phyloP scores from a whole-genome alignment of 2,113 vertebrate species.

The Catharus minimus region DNA sequence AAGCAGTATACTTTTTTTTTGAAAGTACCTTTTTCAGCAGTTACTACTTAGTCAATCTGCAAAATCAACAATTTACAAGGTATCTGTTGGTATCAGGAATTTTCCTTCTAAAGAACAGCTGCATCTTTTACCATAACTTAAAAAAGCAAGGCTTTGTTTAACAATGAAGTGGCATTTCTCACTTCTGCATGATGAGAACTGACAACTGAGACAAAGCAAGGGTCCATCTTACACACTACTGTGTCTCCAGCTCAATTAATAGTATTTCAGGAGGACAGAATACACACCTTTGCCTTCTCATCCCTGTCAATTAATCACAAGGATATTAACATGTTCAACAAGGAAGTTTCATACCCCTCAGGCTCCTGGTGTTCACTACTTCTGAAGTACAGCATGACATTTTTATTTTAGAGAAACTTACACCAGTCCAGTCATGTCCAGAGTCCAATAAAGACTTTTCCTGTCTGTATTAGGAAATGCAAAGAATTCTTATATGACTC shows the following conservation, averaged over 20 bases:
- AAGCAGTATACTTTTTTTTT: neutral
- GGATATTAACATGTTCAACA: neutral
- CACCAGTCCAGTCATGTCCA: neutral
- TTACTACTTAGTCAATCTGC: neutral
- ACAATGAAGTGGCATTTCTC: neutral
- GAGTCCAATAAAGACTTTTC: neutral
- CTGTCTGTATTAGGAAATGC: neutral
- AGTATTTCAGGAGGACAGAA: neutral
- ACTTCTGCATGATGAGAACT: neutral
- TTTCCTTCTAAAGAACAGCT: neutral
- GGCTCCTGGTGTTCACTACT: neutral
- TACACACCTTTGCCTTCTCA: neutral
- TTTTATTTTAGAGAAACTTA: neutral
- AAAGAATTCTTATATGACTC: neutral
- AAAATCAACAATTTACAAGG: neutral
- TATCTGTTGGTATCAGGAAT: neutral
- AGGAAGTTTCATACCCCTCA: neutral
- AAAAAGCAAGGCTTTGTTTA: neutral
- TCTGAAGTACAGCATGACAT: neutral
- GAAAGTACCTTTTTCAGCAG: neutral
- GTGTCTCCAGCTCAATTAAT: neutral
- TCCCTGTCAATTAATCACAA: neutral
- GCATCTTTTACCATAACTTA: neutral
- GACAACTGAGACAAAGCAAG: neutral
- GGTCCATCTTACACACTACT: neutral